Evolutionary conservation across 2,797 vertebrate species (phyloP), one percentile per base, ranked within the genome.

Genomic region (Epinephelus coioides): DNA sequence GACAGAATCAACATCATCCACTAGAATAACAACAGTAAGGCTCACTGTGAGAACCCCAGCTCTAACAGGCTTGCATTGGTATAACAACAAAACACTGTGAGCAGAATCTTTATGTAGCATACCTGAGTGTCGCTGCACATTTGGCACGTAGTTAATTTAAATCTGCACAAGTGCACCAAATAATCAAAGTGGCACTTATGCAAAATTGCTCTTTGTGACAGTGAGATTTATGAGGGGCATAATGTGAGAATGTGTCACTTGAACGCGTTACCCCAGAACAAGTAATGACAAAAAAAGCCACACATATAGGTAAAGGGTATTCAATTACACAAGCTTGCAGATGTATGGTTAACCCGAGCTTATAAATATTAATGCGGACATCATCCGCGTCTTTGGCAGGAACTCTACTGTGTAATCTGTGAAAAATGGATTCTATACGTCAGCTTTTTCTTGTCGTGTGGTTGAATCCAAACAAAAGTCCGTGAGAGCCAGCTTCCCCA

Each of bases 321-420:
- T 79, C 69, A 76, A 65, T 86, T 84, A 81, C 64, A 67, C 44
- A 72, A 82, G 69, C 61, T 61, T 21, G 55, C n/a, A 82, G n/a
- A 82, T 70, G 23, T 82, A 67, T 70, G 72, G 66, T 67, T 79
- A 78, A 81, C 60, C 23, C 15, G 4, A 21, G 18, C 30, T 65
- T 78, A 74, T 81, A 76, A 81, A 88, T 86, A 85, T 79, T 70
- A 83, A 88, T 79, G 56, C 4, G 4, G 14, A 23, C 60, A 66
- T 69, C 46, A 76, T 73, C 43, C 21, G 17, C 0, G 1, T 27
- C 76, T 76, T 63, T 71, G 70, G 50, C 56, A 54, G 46, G 13
- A 67, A 49, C 54, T 57, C 47, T 54, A 38, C 14, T 25, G 15
- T 70, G 54, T 44, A 81, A 82, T 79, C 50, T 65, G 46, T 46